Evolutionary conservation across 2,797 vertebrate genomes (phyloP).

Genomic region (Orestias chungarensis): DNA sequence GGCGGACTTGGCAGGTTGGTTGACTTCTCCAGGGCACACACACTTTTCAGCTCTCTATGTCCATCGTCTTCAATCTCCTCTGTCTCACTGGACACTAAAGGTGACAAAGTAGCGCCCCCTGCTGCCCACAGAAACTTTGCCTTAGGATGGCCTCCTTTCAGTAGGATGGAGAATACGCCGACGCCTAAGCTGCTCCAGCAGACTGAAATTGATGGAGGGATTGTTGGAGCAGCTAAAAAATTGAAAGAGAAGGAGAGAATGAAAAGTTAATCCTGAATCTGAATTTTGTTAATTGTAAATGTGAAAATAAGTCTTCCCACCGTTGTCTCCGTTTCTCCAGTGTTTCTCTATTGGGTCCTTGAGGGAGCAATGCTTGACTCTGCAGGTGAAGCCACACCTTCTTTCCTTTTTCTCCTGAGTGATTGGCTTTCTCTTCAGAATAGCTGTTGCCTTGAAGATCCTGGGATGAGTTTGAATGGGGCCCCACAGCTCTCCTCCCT

Average conservation of each 20-base stretch:
- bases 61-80: conserved; percentile 72
- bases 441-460: conserved; percentile 70
- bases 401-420: conserved; percentile 47
- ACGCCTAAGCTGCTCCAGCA: conserved; percentile 81
- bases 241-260: neutral
- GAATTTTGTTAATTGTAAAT: neutral
- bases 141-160: conserved; percentile 74
- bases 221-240: conserved; percentile 69
- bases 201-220: conserved; percentile 78
- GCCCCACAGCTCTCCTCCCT: conserved; percentile 77
- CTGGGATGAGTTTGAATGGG: conserved; percentile 70
- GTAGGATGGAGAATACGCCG: conserved; percentile 77
- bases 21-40: conserved; percentile 75
- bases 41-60: conserved; percentile 73
- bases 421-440: conserved; percentile 45
- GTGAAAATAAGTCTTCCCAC: conserved; percentile 45
- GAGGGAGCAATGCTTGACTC: conserved; percentile 78
- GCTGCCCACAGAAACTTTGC: conserved; percentile 76
- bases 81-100: conserved; percentile 73
- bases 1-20: conserved; percentile 23
- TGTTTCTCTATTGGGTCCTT: conserved; percentile 73
- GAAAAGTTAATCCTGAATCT: neutral
- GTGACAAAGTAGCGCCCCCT: conserved; percentile 67
- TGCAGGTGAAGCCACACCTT: conserved; percentile 71
- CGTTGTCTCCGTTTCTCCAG: conserved; percentile 68